phyloP scores from a whole-genome alignment of 2,113 vertebrate genomes.

The Tragelaphus scriptus region DNA sequence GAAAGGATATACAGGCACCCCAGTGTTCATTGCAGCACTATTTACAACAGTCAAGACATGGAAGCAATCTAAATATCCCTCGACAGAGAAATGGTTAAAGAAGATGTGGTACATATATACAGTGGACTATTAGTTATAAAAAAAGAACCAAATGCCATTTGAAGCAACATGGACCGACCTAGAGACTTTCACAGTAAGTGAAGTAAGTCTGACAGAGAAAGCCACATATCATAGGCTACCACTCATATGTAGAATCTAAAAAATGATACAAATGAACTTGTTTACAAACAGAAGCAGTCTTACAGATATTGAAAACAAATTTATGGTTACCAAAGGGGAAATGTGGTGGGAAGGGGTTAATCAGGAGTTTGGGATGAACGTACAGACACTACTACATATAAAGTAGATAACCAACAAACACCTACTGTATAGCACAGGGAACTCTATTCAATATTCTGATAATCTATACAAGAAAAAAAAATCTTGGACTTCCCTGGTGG shows the following conservation, averaged over 20 bases:
- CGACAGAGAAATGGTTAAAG: not conserved
- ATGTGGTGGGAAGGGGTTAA: not conserved
- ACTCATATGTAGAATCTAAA: not conserved
- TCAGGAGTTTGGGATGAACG: not conserved
- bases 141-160: not conserved
- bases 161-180: not conserved
- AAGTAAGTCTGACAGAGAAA: not conserved
- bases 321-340: not conserved
- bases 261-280: not conserved
- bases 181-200: not conserved
- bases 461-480: not conserved
- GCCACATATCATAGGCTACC: not conserved
- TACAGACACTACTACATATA: not conserved
- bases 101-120: not conserved
- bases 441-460: not conserved
- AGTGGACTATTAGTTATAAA: not conserved
- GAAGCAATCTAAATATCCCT: not conserved
- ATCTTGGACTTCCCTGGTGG: not conserved
- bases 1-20: not conserved
- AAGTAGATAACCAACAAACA: not conserved
- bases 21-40: not conserved
- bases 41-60: not conserved
- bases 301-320: not conserved
- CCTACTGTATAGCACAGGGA: not conserved
- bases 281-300: not conserved